Base-by-base conservation (phyloP, 2,113 vertebrate species). In the Pedionomus torquatus region DNA sequence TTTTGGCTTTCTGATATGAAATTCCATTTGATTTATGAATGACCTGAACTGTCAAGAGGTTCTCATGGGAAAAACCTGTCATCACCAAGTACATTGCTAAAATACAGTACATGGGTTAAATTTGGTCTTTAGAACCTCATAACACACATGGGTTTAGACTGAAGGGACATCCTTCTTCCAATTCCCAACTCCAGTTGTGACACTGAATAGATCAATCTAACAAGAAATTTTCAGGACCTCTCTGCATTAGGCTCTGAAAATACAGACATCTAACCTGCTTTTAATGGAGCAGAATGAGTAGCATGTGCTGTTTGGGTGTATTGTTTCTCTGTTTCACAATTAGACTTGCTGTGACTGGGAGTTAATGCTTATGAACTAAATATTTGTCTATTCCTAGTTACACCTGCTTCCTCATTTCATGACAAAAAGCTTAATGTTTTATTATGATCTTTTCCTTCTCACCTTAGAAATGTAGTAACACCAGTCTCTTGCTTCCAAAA, bases 391-490 rank as follows among this genome's bases (percentile, higher is more conserved):
- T 93, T 91, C 60, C 57, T 88, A 39, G 37, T 44, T 71, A 80
- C 52, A 87, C 80, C 77, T 89, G 58, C 64, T 95, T 49, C 74
- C 58, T 74, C 54, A 92, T 79, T 61, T 96, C 68, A 71, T 79
- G 64, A 84, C 35, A 58, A 88, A 92, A 95, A 60, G 15, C 48
- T 70, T 58, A 61, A 76, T 35, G 74, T 57, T 92, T 93, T 81
- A 68, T 89, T 95, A 80, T 70, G 60, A 93, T 93, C 49, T 76
- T 79, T 92, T 89, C 30, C 64, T 87, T 91, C 85, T 95, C 88
- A 78, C 83, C 70, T 95, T 69, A 87, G 70, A 74, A 95, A 80
- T 54, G 69, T 81, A 96, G 94, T 78, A 80, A 94, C 43, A 85
- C 71, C 51, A 69, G 33, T 86, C 64, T 92, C 87, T 87, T 89